A percentile compares a stretch with the other conserved stretches of the same genome.
Evolutionary conservation across 1,140 invertebrate species (phyloP).

Genomic region (Bombus waltoni): DNA sequence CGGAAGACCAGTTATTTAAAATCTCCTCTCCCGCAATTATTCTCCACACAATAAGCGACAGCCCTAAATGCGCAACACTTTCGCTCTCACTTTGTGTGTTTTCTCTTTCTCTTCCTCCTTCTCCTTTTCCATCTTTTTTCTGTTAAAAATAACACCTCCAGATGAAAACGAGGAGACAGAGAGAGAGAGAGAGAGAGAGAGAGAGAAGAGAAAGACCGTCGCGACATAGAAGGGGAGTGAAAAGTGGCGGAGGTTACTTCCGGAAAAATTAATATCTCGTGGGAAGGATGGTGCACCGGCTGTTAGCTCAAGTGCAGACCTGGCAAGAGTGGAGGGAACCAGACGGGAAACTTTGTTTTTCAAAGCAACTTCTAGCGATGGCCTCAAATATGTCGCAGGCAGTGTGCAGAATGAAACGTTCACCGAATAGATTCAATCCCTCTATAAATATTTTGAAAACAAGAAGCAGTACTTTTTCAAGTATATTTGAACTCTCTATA

Average conservation of each 20-base stretch:
- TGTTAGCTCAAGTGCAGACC: conserved; percentile 62
- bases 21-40: conserved; percentile 2
- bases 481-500: neutral
- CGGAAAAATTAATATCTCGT: conserved; percentile 77
- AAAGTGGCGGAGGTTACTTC: conserved; percentile 67
- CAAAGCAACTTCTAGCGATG: conserved; percentile 48
- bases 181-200: neutral
- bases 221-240: neutral
- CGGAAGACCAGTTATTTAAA: conserved; percentile 30
- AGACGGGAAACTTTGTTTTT: conserved; percentile 70
- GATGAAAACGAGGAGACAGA: conserved; percentile 45
- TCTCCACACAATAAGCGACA: neutral
- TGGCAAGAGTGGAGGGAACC: conserved; percentile 1
- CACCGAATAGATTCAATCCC: too few relatives aligned
- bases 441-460: neutral
- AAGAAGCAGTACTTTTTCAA: neutral
- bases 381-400: neutral
- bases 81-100: neutral
- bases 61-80: conserved; percentile 14
- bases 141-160: conserved; percentile 54
- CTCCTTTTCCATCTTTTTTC: neutral
- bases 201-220: neutral
- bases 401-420: neutral
- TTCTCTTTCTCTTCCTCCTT: neutral
- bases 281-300: conserved; percentile 65